Evolutionary conservation across 2,888 invertebrate species (phyloP), one percentile per base, ranked within the genome.

Genomic region (Lordiphosa fenestrarum): DNA sequence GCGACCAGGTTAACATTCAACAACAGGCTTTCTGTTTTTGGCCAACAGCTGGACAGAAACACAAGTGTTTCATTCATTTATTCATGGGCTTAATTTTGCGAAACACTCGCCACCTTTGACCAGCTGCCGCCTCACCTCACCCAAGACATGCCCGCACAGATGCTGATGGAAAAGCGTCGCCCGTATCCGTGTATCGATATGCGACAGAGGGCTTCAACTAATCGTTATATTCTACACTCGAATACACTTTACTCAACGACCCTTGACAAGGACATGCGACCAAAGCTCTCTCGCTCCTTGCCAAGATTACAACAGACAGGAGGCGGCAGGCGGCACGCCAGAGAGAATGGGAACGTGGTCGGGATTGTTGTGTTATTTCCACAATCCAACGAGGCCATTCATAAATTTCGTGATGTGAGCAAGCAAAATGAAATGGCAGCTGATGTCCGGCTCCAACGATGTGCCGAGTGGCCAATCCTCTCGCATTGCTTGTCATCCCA

Each of bases 151-250:
- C 44, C 30, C 13, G 33, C 44, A 44, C 30, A 21, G 36, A 12
- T 37, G 47, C 9, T 10, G 12, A 23, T n/a, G 36, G 13, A 38
- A 38, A 37, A 23, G 10, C 33, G 15, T 12, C 40, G 21, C 13
- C 25, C 13, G 30, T 44, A 30, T 30, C 42, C 25, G 13, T 33
- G 30, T 44, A 44, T 44, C 44, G 44, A 44, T 44, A 44, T 44
- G 33, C 33, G 44, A 30, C 44, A 44, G 30, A 30, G 30, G 30
- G 52, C 33, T 51, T 53, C 38, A 57, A 57, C 57, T 57, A 61
- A 61, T 61, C 60, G 60, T 61, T 61, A 63, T 63, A 61, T 61
- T 61, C 60, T 47, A 63, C 60, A 61, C 60, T 61, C 60, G 60
- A 61, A 61, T 63, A 61, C 60, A 61, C 60, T 61, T 53, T 47